Conservation (phyloP, 2,888 invertebrate genomes). For the Acronicta psi region DNA sequence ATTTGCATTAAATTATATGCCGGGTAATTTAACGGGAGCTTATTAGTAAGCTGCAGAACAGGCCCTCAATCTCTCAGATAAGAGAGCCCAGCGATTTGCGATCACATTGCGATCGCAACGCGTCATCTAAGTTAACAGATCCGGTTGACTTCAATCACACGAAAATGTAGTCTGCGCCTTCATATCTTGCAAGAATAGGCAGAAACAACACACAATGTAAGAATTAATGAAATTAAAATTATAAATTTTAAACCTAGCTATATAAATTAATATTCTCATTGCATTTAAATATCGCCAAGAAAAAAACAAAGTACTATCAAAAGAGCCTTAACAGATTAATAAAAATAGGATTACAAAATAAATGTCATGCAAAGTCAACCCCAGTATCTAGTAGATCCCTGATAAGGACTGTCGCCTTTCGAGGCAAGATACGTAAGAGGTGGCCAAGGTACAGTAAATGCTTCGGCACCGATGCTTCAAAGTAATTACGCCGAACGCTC, state of each 20-base stretch:
- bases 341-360: conserved; percentile 20
- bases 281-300: not conserved
- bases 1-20: too few species aligned
- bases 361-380: conserved; percentile 89
- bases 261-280: not conserved
- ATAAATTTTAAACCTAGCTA: not conserved
- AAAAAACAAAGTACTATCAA: conserved; percentile 18
- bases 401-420: conserved; percentile 89
- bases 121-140: too few species aligned
- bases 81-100: too few species aligned
- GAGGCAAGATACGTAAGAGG: conserved; percentile 88
- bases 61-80: too few species aligned
- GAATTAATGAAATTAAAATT: too few species aligned
- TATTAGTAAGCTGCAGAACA: too few species aligned
- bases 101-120: too few species aligned
- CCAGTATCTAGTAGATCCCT: conserved; percentile 90
- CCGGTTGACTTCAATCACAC: too few species aligned
- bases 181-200: too few species aligned
- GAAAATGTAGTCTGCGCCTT: too few species aligned
- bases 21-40: too few species aligned
- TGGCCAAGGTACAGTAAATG: conserved; percentile 89
- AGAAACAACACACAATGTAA: too few species aligned
- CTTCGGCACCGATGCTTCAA: conserved; percentile 90
- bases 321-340: conserved; percentile 19
- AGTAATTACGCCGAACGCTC: conserved; percentile 90